Base-by-base conservation (phyloP, 1,140 invertebrate species). In the Neodiprion fabricii region DNA sequence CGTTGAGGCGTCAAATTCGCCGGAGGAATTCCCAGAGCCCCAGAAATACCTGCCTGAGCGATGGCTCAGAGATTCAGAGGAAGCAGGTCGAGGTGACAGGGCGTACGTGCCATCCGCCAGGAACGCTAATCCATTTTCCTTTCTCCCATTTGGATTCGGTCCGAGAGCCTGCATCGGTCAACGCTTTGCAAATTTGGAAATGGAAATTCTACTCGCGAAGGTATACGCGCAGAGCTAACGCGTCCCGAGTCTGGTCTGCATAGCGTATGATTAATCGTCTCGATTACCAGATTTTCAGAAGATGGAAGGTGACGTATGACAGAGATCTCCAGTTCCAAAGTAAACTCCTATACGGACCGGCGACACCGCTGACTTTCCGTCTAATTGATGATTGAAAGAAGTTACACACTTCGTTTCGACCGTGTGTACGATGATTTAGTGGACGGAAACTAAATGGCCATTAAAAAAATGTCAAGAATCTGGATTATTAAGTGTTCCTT, bases 131-230 rank as follows among this genome's bases (percentile, higher is more conserved):
- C 90, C 91, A 0, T 92, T 92, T 72, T 88, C 89, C 8, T 90
- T 87, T 76, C 82, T 86, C 49, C 91, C 91, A 0, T 93, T 93
- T 78, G 92, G 92, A 0, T 92, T 91, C 71, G 92, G 92, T 14
- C 88, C 89, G 7, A 83, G 92, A 9, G 89, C 85, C 71, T 92
- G 91, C 76, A 86, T 91, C 50, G 91, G 91, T 12, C 90, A 92
- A 76, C 86, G 94, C 72, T 91, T 96, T 77, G 94, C 94, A 5
- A 91, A 94, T 81, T 88, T 94, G 79, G 93, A 94, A 82, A 81
- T 95, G 71, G 91, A 93, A 81, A 87, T 93, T 28, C 90, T 91
- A 53, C 74, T 94, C 7, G 84, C 90, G n/a, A 90, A 91, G 80
- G 83, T 94, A 47, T 85, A 69, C 14, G 7, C 0, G 40, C 7